Conservation (phyloP, 2,797 vertebrate genomes). For the Brachyrhaphis roseni region DNA sequence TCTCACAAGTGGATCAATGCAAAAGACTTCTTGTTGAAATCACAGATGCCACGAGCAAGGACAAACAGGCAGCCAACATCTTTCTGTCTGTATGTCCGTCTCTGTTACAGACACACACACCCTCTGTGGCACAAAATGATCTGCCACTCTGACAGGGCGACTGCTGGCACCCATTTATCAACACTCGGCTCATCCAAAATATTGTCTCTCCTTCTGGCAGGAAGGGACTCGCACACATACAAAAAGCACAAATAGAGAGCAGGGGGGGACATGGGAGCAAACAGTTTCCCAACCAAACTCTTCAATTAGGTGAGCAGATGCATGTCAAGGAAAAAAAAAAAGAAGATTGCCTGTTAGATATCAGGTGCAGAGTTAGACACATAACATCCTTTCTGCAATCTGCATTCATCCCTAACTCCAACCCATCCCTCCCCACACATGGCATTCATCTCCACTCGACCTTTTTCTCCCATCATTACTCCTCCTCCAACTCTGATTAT, state of each 20-base stretch:
- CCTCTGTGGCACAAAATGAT: constrained; percentile 70
- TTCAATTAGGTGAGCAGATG: constrained; percentile 53
- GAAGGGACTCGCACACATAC: constrained; percentile 46
- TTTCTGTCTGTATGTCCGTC: constrained; percentile 27
- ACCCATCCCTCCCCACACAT: background rate
- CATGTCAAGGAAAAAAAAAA: background rate
- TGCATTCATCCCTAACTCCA: constrained; percentile 24
- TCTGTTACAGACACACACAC: constrained; percentile 27
- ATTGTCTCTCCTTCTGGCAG: constrained; percentile 71
- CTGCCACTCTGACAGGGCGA: constrained; percentile 68
- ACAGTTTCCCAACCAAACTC: constrained; percentile 33
- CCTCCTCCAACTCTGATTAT: constrained; percentile 60
- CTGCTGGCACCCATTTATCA: constrained; percentile 75
- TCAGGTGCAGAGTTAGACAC: constrained; percentile 20
- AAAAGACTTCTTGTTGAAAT: constrained; percentile 63
- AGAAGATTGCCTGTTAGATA: constrained; percentile 25
- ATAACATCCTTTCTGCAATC: constrained; percentile 17
- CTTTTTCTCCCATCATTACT: constrained; percentile 36
- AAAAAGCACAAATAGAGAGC: constrained; percentile 59
- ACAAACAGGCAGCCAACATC: constrained; percentile 54
- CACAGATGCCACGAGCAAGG: constrained; percentile 68
- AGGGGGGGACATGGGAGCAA: constrained; percentile 28
- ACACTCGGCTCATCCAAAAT: constrained; percentile 63
- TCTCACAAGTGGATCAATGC: constrained; percentile 60
- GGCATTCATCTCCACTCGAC: constrained; percentile 43